A percentile compares a stretch with the other conserved stretches of the same genome.
Conservation (phyloP, 2,888 invertebrate genomes). For the Agonopterix subpropinquella region DNA sequence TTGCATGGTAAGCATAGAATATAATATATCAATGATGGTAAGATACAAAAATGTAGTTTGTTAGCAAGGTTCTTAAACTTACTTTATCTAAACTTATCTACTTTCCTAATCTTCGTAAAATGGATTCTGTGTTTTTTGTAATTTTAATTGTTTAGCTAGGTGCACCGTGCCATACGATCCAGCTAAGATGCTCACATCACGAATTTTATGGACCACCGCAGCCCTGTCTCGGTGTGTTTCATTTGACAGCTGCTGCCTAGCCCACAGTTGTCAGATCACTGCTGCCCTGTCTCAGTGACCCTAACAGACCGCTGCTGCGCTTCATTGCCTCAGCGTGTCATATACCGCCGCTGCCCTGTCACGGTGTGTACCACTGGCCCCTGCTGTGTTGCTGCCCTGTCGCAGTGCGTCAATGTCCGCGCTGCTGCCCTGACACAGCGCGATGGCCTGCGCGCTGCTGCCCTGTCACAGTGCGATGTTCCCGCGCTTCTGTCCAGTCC, state of each 20-base stretch:
- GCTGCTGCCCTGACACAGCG: background rate
- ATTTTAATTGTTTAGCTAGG: background rate
- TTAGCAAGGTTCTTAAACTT: too few relatives aligned
- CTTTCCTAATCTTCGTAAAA: too few relatives aligned
- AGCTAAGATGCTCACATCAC: background rate
- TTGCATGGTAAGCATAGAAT: too few relatives aligned
- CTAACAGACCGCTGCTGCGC: background rate
- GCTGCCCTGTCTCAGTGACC: conserved; percentile 1
- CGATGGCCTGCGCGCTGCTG: conserved; percentile 1
- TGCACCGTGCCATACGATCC: background rate
- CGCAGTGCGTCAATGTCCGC: background rate
- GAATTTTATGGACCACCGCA: background rate
- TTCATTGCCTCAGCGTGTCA: background rate
- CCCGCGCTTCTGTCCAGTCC: background rate
- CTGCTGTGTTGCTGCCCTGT: background rate
- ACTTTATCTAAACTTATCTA: too few relatives aligned
- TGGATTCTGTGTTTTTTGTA: background rate
- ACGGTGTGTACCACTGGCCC: background rate
- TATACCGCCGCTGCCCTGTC: background rate
- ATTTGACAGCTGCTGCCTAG: too few relatives aligned
- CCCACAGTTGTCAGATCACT: background rate
- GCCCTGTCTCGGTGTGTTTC: conserved; percentile 1
- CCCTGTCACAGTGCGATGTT: background rate
- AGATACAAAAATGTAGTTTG: too few relatives aligned
- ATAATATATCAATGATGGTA: too few relatives aligned